Evolutionary conservation across 2,797 vertebrate genomes (phyloP), one percentile per base, ranked within the genome.

Genomic region (Coregonus sp.): DNA sequence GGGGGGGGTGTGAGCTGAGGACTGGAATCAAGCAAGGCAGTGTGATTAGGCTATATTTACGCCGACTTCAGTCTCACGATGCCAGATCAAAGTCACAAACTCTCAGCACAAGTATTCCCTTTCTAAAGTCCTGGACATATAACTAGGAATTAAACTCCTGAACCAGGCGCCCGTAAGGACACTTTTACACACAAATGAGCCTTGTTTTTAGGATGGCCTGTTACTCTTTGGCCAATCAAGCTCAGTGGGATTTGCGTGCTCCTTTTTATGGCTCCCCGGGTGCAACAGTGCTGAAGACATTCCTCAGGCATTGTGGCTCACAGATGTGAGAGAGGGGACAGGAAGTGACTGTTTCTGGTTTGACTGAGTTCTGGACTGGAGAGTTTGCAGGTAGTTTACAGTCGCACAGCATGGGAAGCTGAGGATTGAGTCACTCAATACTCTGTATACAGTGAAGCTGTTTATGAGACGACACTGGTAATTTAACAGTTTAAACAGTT

Each of bases 221-320:
- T 76, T 81, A 86, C 82, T 81, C 72, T 1, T 29, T 71, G 71
- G 73, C 75, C 79, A 78, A 70, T 70, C 78, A 77, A 80, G 20
- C 72, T 73, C 66, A 51, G 61, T 74, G 56, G 76, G 86, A 75
- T 85, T 73, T 75, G 80, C 47, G 7, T 72, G 83, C 79, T 78
- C 84, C 5, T 65, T 80, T 78, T 89, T 78, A 85, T 75, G 83
- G 76, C 77, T 86, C 89, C 85, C 85, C 77, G 18, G 85, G 85
- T 75, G 78, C 79, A 59, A 18, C 77, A 37, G 80, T 84, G 72
- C 71, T 2, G 3, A 83, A 85, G 79, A 89, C 87, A 89, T 92
- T 91, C 83, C 86, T 89, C 29, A 51, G 72, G 74, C 73, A 50
- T 81, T 75, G 80, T n/a, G 81, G 84, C 75, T 72, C 35, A 76